Percentiles rank a stretch among this genome's conserved stretches.
These are phyloP conservation scores for Platysternon megacephalum DNA, from an alignment of 2,113 vertebrate species.

Conservation along the genomic window DNA sequence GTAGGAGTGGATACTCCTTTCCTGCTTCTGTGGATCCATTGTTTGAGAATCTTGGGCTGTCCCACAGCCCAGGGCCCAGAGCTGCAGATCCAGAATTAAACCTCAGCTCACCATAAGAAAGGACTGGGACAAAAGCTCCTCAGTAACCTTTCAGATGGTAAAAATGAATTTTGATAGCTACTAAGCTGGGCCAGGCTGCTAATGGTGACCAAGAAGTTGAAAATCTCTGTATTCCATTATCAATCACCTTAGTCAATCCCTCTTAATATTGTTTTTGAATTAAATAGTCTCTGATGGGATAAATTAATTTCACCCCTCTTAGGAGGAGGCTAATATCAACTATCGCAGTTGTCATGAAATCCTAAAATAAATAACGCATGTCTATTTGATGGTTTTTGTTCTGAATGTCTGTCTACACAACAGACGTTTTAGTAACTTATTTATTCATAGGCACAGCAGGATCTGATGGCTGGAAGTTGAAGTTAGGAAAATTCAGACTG, in stretches of 20 bases:
- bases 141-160: not conserved
- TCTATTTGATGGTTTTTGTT: not conserved
- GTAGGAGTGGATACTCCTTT: conserved; percentile 29
- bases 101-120: not conserved
- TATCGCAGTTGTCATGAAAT: not conserved
- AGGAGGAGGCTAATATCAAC: not conserved
- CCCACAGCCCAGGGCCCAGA: conserved; percentile 36
- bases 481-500: not conserved
- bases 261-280: not conserved
- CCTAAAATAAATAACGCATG: not conserved
- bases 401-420: not conserved
- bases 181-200: not conserved
- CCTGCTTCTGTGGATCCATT: not conserved
- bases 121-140: conserved; percentile 12
- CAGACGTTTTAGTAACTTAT: not conserved
- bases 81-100: conserved; percentile 26
- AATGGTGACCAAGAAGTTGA: not conserved
- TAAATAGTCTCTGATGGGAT: not conserved
- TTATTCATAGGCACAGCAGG: not conserved
- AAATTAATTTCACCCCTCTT: not conserved
- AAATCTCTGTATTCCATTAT: not conserved
- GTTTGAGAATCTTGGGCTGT: not conserved
- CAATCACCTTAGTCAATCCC: not conserved
- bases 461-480: not conserved
- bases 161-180: conserved; percentile 22